Conservation (phyloP, 1,140 invertebrate genomes). For the Leptopilina clavipes region DNA sequence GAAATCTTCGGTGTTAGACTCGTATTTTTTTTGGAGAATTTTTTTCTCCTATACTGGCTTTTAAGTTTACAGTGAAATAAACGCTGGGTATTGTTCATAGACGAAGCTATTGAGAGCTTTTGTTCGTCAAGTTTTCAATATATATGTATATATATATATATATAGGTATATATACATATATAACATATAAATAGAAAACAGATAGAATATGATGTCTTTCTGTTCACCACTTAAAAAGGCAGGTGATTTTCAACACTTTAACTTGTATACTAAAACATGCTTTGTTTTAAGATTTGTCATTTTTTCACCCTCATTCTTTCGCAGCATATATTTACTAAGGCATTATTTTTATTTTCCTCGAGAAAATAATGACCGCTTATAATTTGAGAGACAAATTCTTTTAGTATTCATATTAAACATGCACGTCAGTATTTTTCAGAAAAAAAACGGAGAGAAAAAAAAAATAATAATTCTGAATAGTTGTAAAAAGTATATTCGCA, state of each 20-base stretch:
- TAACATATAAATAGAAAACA: too few species aligned
- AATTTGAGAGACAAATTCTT: constrained; percentile 29
- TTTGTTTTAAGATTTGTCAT: constrained; percentile 1
- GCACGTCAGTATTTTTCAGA: too few species aligned
- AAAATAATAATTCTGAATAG: too few species aligned
- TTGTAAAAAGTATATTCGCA: too few species aligned
- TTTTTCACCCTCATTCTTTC: constrained; percentile 10
- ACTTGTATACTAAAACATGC: not conserved
- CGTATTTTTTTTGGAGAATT: not conserved
- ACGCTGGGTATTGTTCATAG: not conserved
- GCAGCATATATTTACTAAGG: too few species aligned
- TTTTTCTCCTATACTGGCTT: not conserved
- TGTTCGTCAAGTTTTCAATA: not conserved
- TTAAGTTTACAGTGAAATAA: constrained; percentile 3
- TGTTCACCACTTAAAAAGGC: not conserved
- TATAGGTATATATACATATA: not conserved
- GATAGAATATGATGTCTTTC: not conserved
- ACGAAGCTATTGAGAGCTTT: constrained; percentile 7
- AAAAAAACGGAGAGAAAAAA: too few species aligned
- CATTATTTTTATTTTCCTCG: not conserved
- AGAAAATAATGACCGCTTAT: constrained; percentile 16
- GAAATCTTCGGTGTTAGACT: not conserved
- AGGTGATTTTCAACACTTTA: not conserved
- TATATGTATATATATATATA: too few species aligned
- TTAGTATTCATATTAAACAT: too few species aligned